Evolutionary conservation across 2,113 vertebrate genomes (phyloP).

Genomic region (Pithys albifrons): DNA sequence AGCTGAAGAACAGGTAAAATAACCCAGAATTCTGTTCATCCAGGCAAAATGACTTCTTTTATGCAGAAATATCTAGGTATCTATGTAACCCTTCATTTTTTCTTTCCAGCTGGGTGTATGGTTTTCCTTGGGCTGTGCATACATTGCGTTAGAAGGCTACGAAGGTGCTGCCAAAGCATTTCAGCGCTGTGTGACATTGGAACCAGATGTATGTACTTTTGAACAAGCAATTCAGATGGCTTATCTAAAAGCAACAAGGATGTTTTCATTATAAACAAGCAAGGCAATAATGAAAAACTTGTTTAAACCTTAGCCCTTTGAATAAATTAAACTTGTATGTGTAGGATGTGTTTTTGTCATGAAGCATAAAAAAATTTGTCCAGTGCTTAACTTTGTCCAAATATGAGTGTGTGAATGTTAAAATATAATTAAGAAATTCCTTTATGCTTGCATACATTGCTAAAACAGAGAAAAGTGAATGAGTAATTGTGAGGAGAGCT

Average conservation of each 20-base stretch:
- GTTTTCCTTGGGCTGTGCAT: conserved; percentile 96
- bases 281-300: conserved; percentile 43
- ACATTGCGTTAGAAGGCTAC: conserved; percentile 88
- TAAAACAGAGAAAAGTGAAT: not conserved
- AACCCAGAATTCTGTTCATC: not conserved
- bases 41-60: not conserved
- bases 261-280: conserved; percentile 35
- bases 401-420: not conserved
- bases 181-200: conserved; percentile 90
- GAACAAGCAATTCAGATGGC: not conserved
- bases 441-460: not conserved
- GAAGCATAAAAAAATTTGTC: not conserved
- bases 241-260: conserved; percentile 51
- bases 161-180: conserved; percentile 92
- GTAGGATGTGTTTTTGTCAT: conserved; percentile 8
- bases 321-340: not conserved
- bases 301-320: not conserved
- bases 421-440: not conserved
- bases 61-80: not conserved
- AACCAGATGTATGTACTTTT: conserved; percentile 89
- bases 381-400: not conserved
- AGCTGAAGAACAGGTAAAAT: not conserved
- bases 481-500: not conserved
- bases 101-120: conserved; percentile 89
- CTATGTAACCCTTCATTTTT: not conserved